Evolutionary conservation across 2,888 invertebrate species (phyloP).

Genomic region (Pseudococcus viburni): DNA sequence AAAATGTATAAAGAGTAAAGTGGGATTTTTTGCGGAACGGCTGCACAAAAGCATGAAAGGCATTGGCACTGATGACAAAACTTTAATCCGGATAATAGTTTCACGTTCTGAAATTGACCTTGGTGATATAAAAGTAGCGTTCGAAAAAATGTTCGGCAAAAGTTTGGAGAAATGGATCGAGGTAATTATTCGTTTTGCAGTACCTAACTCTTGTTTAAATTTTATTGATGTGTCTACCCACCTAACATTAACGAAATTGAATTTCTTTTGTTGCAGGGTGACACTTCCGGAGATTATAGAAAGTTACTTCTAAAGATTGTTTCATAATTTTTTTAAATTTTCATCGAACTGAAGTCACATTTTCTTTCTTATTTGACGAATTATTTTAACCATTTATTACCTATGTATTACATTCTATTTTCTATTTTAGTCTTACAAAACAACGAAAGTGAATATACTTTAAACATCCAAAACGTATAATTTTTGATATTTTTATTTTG

Average conservation of each 20-base stretch:
- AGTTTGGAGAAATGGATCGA: slow-evolving; percentile 87
- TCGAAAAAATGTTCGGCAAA: slow-evolving; percentile 85
- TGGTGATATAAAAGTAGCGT: slow-evolving; percentile 92
- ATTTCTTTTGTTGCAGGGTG: slow-evolving; percentile 79
- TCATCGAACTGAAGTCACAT: not conserved
- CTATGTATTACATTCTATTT: not conserved
- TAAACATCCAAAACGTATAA: not conserved
- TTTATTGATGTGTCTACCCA: not conserved
- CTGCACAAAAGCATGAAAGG: slow-evolving; percentile 93
- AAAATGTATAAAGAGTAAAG: slow-evolving; percentile 90
- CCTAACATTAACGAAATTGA: slow-evolving; percentile 69
- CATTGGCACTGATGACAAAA: slow-evolving; percentile 90
- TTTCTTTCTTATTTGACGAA: too few species aligned
- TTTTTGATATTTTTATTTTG: not conserved
- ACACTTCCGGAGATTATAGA: slow-evolving; percentile 95
- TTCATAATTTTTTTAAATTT: slow-evolving; percentile 73
- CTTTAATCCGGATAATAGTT: slow-evolving; percentile 91
- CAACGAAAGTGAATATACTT: too few species aligned
- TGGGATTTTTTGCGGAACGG: slow-evolving; percentile 92
- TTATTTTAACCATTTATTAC: too few species aligned
- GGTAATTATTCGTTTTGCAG: slow-evolving; percentile 73
- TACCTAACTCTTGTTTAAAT: not conserved
- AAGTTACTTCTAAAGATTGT: slow-evolving; percentile 89
- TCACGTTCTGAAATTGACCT: slow-evolving; percentile 93
- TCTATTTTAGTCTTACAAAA: not conserved